phyloP scores from a whole-genome alignment of 2,888 invertebrate species.

The Tenthredo notha region DNA sequence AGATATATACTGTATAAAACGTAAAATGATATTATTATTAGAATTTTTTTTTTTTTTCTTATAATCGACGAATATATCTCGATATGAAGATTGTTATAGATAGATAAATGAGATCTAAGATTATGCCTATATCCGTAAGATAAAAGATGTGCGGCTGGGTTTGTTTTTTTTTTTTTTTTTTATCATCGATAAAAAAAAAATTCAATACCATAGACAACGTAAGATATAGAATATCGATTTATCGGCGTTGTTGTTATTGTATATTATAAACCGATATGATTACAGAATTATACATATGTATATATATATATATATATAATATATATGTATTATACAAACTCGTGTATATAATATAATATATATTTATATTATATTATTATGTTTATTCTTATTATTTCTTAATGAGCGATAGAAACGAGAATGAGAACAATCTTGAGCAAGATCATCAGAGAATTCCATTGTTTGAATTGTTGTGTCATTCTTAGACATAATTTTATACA shows the following conservation, averaged over 20 bases:
- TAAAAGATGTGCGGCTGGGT: slow-evolving; percentile 1
- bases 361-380: not conserved
- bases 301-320: not conserved
- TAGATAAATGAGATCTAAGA: not conserved
- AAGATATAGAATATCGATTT: not conserved
- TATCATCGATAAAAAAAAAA: slow-evolving; percentile 6
- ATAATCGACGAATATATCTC: not conserved
- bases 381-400: not conserved
- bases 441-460: slow-evolving; percentile 39
- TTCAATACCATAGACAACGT: slow-evolving; percentile 3
- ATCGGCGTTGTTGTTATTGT: not conserved
- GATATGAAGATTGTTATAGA: not conserved
- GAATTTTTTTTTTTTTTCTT: no score
- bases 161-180: no score
- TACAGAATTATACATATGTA: not conserved
- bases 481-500: not conserved
- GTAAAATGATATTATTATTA: no score
- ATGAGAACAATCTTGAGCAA: slow-evolving; percentile 41
- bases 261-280: not conserved
- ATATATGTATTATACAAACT: not conserved
- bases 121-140: not conserved
- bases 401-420: slow-evolving; percentile 14
- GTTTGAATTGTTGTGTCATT: slow-evolving; percentile 47
- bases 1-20: no score
- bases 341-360: not conserved